These are phyloP conservation scores for Mastacembelus armatus DNA, from an alignment of 2,797 vertebrate species.

Conservation along the genomic window DNA sequence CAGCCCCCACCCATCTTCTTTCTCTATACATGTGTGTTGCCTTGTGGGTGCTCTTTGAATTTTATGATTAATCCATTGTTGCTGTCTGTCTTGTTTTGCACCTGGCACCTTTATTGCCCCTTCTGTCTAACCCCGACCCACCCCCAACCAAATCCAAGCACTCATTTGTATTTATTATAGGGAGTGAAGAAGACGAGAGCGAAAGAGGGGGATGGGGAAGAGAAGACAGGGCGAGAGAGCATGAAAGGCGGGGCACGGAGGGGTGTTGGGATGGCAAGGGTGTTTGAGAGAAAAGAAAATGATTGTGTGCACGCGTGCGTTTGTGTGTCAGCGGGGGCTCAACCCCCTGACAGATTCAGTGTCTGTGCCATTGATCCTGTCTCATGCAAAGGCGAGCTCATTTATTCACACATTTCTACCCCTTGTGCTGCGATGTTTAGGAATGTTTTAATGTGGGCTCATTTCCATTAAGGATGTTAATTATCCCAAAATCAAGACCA, in stretches of 20 bases:
- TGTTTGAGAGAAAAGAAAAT: constrained; percentile 47
- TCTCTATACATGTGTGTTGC: constrained; percentile 2
- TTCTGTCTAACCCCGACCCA: background rate
- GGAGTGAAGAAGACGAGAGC: constrained; percentile 28
- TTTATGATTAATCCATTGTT: constrained; percentile 45
- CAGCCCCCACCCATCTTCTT: background rate
- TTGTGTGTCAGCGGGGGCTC: constrained; percentile 54
- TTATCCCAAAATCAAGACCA: constrained; percentile 52
- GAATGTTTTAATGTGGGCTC: constrained; percentile 41
- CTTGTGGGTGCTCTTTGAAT: constrained; percentile 28
- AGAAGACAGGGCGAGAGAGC: constrained; percentile 54
- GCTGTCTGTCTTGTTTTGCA: constrained; percentile 49
- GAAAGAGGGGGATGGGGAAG: constrained; percentile 44
- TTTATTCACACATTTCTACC: constrained; percentile 53
- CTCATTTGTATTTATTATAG: constrained; percentile 41
- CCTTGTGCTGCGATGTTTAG: constrained; percentile 7
- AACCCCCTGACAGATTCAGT: constrained; percentile 51
- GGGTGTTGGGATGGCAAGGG: constrained; percentile 35
- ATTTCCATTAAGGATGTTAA: constrained; percentile 44
- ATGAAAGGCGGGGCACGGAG: constrained; percentile 45
- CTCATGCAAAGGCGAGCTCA: constrained; percentile 46
- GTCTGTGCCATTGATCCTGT: constrained; percentile 64
- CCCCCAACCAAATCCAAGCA: constrained; percentile 2
- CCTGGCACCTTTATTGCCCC: constrained; percentile 42
- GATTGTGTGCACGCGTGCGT: constrained; percentile 48